phyloP scores from a whole-genome alignment of 2,888 invertebrate species.

The Drosophila nr. fundita region DNA sequence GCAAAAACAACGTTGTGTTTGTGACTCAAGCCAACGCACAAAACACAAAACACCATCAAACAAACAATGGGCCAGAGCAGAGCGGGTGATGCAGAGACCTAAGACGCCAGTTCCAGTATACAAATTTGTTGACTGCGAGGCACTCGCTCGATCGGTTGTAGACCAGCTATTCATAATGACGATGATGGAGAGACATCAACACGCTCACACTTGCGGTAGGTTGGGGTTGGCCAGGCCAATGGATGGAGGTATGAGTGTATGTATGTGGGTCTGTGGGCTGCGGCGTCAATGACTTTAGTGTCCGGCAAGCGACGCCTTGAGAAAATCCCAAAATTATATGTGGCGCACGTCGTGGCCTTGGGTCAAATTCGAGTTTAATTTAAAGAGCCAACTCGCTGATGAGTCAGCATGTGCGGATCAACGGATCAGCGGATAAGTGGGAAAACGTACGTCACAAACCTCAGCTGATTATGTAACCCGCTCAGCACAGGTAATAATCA shows the following conservation, averaged over 20 bases:
- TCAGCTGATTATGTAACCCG: slow-evolving; percentile 74
- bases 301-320: slow-evolving; percentile 75
- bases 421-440: slow-evolving; percentile 39
- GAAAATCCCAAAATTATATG: slow-evolving; percentile 79
- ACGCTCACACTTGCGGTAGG: slow-evolving; percentile 73
- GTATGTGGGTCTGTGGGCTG: slow-evolving; percentile 63
- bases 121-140: slow-evolving; percentile 57
- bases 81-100: slow-evolving; percentile 9
- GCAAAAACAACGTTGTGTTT: slow-evolving; percentile 47
- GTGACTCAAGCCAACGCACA: slow-evolving; percentile 48
- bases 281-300: slow-evolving; percentile 74
- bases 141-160: slow-evolving; percentile 41
- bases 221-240: slow-evolving; percentile 55
- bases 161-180: slow-evolving; percentile 28
- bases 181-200: slow-evolving; percentile 56
- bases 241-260: not conserved
- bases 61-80: slow-evolving; percentile 50
- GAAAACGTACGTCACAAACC: slow-evolving; percentile 74
- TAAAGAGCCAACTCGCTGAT: slow-evolving; percentile 62
- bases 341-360: slow-evolving; percentile 77
- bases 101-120: slow-evolving; percentile 39
- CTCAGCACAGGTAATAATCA: slow-evolving; percentile 64
- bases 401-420: slow-evolving; percentile 57
- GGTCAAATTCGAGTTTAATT: slow-evolving; percentile 76
- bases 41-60: slow-evolving; percentile 30